These are phyloP conservation scores for Notarius quadriscutis DNA, from an alignment of 2,113 vertebrate genomes.

Conservation along the genomic window DNA sequence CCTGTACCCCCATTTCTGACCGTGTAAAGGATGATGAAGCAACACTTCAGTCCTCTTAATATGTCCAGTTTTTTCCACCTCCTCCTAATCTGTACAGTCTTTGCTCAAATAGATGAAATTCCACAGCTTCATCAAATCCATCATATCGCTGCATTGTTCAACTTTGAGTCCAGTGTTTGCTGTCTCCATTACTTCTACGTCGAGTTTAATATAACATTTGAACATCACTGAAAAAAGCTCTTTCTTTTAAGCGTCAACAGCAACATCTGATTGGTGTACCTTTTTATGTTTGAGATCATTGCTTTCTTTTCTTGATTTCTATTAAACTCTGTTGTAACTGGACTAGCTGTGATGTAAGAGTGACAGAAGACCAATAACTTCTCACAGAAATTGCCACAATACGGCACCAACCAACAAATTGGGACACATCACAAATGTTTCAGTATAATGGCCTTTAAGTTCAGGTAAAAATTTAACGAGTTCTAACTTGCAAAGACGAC, in stretches of 20 bases:
- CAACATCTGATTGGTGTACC: neutral
- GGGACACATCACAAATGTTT: neutral
- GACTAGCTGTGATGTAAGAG: neutral
- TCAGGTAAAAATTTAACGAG: neutral
- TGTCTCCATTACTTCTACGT: neutral
- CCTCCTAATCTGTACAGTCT: too few relatives aligned
- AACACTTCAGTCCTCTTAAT: neutral
- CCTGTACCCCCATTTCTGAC: too few relatives aligned
- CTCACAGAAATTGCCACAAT: neutral
- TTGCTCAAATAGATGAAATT: neutral
- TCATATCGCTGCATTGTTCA: neutral
- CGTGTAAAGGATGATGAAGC: neutral
- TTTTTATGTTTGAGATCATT: neutral
- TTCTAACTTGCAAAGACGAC: neutral
- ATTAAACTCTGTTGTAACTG: neutral
- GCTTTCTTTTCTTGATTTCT: neutral
- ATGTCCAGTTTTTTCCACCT: neutral
- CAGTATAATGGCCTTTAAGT: neutral
- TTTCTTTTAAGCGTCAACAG: neutral
- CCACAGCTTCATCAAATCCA: neutral
- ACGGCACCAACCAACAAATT: neutral
- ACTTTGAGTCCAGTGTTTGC: neutral
- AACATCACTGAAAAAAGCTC: neutral
- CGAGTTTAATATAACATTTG: neutral
- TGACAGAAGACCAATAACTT: neutral